These are phyloP conservation scores for Corydoras sp. DNA, from an alignment of 2,113 vertebrate genomes.

Conservation along the genomic window DNA sequence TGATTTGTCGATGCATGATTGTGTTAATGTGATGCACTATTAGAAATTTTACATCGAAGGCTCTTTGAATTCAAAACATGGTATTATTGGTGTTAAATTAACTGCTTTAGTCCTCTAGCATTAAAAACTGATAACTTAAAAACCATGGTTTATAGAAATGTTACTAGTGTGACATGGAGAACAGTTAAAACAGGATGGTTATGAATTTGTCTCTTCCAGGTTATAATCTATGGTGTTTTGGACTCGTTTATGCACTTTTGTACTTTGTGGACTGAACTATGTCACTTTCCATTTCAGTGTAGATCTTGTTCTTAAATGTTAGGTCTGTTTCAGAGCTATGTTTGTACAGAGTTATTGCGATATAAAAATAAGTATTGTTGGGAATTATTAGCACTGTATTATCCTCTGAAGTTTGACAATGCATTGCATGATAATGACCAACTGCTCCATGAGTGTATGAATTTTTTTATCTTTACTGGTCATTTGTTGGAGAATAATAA, in stretches of 20 bases:
- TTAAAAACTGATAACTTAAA: neutral
- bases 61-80: neutral
- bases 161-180: neutral
- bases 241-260: slow-evolving; percentile 43
- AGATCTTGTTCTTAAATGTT: slow-evolving; percentile 28
- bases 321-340: slow-evolving; percentile 12
- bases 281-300: slow-evolving; percentile 28
- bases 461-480: neutral
- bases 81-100: slow-evolving; percentile 9
- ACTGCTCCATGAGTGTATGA: neutral
- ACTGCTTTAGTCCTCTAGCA: neutral
- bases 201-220: slow-evolving; percentile 33
- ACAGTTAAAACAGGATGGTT: neutral
- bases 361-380: neutral
- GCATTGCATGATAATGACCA: slow-evolving; percentile 1
- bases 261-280: slow-evolving; percentile 27
- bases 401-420: neutral
- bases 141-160: neutral
- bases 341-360: neutral
- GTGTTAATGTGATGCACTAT: slow-evolving; percentile 27
- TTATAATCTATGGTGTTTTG: slow-evolving; percentile 22
- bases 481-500: slow-evolving; percentile 2
- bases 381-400: neutral
- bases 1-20: slow-evolving; percentile 12
- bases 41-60: slow-evolving; percentile 4